Base-by-base conservation (phyloP, 2,888 invertebrate genomes). In the Aethes cnicana region DNA sequence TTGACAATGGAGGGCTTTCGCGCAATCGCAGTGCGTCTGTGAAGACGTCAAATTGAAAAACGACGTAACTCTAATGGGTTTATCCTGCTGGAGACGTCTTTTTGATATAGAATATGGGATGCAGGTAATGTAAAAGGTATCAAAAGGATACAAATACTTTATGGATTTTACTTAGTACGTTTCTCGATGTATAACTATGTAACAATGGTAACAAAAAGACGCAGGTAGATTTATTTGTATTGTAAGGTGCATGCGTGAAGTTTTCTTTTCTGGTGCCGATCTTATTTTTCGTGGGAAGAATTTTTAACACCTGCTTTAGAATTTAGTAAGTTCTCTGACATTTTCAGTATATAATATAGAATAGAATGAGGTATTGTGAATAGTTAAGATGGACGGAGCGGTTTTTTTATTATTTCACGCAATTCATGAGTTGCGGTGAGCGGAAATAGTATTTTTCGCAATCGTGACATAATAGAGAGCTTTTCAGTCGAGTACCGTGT, bases 1-100 rank as follows among this genome's bases (percentile, higher is more conserved):
- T 50, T 77, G 73, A 80, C 81, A 83, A 80, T 80, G 75, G 78
- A 60, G 59, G 57, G 37, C 62, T 55, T 67, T 58, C 80, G 83
- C 87, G 85, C 88, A 87, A 81, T 69, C 71, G 81, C 78, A 75
- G 63, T 79, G 63, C 63, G 59, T 52, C 59, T 59, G 61, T 57
- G 56, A 53, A 49, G 55, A 36, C 41, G 37, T 42, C 74, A 5
- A 5, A 74, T 72, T 74, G 75, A 69, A 53, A 62, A 66, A 64
- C 63, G 61, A 57, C 66, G 59, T 66, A 64, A 64, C 67, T 67
- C 64, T 26, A n/a, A n/a, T 21, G 16, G 4, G 8, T n/a, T 4
- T 2, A 39, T 21, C n/a, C 9, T n/a, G 16, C 7, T 9, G 16
- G 3, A 6, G 5, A 23, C 25, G 39, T 21, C 37, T 30, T 43